phyloP scores from a whole-genome alignment of 1,140 invertebrate species.

The Drosophila mauritiana region DNA sequence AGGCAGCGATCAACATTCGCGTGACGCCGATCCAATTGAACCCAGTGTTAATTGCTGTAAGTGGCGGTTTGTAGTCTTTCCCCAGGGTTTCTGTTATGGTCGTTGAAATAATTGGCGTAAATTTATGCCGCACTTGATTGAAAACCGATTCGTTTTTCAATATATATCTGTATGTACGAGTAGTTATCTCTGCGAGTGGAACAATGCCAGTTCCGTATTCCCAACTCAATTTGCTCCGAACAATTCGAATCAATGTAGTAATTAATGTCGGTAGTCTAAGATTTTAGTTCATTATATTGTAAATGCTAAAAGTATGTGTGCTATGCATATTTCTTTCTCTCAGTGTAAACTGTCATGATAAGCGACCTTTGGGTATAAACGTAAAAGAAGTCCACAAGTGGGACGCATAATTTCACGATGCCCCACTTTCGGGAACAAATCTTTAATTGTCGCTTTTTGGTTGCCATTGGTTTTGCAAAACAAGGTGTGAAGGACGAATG shows the following conservation, averaged over 20 bases:
- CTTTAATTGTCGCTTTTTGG: constrained; percentile 20
- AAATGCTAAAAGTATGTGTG: neutral
- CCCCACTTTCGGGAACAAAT: constrained; percentile 14
- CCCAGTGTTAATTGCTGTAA: constrained; percentile 66
- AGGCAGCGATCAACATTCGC: constrained; percentile 9
- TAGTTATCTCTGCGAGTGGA: neutral
- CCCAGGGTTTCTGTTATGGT: constrained; percentile 16
- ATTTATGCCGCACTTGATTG: constrained; percentile 67
- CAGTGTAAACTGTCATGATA: neutral
- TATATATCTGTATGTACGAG: neutral
- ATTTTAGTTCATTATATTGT: neutral
- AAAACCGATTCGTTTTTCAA: constrained; percentile 43
- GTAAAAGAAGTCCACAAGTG: constrained; percentile 11
- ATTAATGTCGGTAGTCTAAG: neutral
- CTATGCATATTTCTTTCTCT: neutral
- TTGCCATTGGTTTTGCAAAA: constrained; percentile 10
- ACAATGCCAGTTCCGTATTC: neutral
- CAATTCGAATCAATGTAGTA: neutral
- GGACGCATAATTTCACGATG: constrained; percentile 32
- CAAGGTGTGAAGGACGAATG: constrained; percentile 39
- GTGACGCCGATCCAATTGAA: constrained; percentile 63
- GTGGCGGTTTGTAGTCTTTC: constrained; percentile 24
- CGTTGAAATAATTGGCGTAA: constrained; percentile 62
- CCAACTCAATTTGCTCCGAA: neutral
- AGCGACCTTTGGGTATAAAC: constrained; percentile 25